Base-by-base conservation (phyloP, 2,797 vertebrate species). In the Acrocephalus scirpaceus region DNA sequence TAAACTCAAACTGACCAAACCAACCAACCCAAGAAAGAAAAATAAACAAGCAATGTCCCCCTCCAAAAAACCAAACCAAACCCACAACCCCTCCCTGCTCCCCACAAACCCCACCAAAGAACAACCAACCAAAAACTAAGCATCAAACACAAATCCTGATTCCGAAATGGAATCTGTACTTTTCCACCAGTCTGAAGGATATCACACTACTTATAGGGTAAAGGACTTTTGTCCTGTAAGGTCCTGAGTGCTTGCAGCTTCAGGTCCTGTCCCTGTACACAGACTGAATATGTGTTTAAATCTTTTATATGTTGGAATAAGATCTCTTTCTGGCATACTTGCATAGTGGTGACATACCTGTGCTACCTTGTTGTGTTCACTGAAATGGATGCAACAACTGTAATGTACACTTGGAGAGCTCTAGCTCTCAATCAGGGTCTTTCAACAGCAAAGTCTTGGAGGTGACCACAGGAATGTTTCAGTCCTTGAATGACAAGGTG, bases 41-140 rank as follows among this genome's bases (percentile, higher is more conserved):
- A 71, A 61, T 47, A 16, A 60, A 44, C 12, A 27, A 60, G 15
- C 16, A n/a, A 44, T 2, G 0, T 2, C 4, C 1, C 7, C 19
- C 19, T 25, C 7, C 23, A 76, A 26, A 50, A 40, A 40, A 23
- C 2, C 4, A 15, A 64, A 22, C 22, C 3, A 32, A 62, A 83
- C 16, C 4, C 29, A 26, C 5, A 15, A 40, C 36, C 58, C 26
- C 12, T 40, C 36, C 26, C 25, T 60, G 38, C 27, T 61, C 4
- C 6, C 14, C 29, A 13, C 30, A 34, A 50, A 50, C 20, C n/a
- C 12, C 12, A 32, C 11, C 16, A 50, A 50, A 20, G 22, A 61
- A 48, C 16, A 27, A 20, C 19, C 20, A 30, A 26, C 16, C 7
- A 47, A 48, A 56, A 62, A 8, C 4, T 16, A 32, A 72, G 40